Evolutionary conservation across 2,888 invertebrate genomes (phyloP).

Genomic region (Lochmaea capreae): DNA sequence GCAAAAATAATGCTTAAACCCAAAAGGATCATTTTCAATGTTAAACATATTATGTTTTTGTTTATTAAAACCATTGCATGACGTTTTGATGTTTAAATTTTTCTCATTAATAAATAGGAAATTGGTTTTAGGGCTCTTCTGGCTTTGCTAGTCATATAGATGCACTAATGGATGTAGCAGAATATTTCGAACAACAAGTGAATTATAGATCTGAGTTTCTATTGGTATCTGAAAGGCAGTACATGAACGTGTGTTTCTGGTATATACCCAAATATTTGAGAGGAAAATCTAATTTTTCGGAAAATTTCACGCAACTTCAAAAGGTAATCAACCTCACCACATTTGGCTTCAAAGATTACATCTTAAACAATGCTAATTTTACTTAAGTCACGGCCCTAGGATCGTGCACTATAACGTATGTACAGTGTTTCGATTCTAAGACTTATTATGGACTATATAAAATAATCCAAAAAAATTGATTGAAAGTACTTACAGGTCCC

Average conservation of each 20-base stretch:
- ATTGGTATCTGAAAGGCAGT: conserved; percentile 69
- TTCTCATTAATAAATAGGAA: not conserved
- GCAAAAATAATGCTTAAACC: too few species aligned
- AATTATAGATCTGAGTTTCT: conserved; percentile 62
- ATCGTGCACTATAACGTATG: too few species aligned
- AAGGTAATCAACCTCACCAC: conserved; percentile 55
- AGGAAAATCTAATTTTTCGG: conserved; percentile 57
- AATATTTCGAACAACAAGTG: conserved; percentile 65
- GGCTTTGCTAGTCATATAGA: conserved; percentile 69
- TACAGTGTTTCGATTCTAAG: too few species aligned
- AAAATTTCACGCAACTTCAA: conserved; percentile 62
- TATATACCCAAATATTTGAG: conserved; percentile 71
- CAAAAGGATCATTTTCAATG: too few species aligned
- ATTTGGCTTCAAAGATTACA: not conserved
- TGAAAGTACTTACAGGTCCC: too few species aligned
- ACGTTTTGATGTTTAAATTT: not conserved
- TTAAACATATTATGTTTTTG: too few species aligned
- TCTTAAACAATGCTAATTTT: not conserved
- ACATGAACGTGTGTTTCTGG: conserved; percentile 80
- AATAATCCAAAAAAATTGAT: too few species aligned
- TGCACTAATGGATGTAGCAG: conserved; percentile 66
- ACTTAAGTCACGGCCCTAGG: too few species aligned
- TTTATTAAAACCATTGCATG: too few species aligned
- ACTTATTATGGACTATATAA: too few species aligned
- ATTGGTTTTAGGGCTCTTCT: conserved; percentile 61